A percentile compares a stretch with the other conserved stretches of the same genome.
phyloP scores from a whole-genome alignment of 2,888 invertebrate genomes.

The Nomada fucata region DNA sequence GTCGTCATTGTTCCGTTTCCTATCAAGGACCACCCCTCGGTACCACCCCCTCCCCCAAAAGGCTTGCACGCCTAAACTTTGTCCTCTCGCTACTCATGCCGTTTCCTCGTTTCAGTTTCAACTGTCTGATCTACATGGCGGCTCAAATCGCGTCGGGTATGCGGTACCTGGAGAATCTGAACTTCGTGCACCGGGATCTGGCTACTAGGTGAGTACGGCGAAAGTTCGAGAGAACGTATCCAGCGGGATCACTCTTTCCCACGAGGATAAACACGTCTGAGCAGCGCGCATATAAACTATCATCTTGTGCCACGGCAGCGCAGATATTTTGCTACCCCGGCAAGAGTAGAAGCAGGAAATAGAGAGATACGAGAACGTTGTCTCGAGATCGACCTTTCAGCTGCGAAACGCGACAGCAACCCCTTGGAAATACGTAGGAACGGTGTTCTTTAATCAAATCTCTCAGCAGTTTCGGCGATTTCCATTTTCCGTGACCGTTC shows the following conservation, averaged over 20 bases:
- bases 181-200: constrained; percentile 95
- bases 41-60: constrained; percentile 18
- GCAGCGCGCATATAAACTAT: constrained; percentile 31
- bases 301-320: constrained; percentile 15
- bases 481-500: constrained; percentile 19
- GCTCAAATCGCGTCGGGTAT: constrained; percentile 95
- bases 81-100: constrained; percentile 51
- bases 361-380: constrained; percentile 40
- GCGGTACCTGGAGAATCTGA: constrained; percentile 94
- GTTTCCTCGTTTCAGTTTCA: constrained; percentile 86
- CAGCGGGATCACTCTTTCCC: constrained; percentile 54
- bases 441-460: constrained; percentile 20
- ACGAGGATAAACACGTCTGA: constrained; percentile 61
- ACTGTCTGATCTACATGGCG: constrained; percentile 92
- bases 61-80: constrained; percentile 57
- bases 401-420: neutral
- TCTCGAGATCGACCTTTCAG: constrained; percentile 22
- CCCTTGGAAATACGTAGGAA: constrained; percentile 9
- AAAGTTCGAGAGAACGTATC: constrained; percentile 60
- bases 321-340: constrained; percentile 34
- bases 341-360: neutral
- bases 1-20: neutral
- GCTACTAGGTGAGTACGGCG: constrained; percentile 88
- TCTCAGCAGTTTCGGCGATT: constrained; percentile 19
- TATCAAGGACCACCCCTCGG: neutral